A percentile compares a stretch with the other conserved stretches of the same genome.
Evolutionary conservation across 2,797 vertebrate genomes (phyloP).

Genomic region (Lutjanus argentimaculatus): DNA sequence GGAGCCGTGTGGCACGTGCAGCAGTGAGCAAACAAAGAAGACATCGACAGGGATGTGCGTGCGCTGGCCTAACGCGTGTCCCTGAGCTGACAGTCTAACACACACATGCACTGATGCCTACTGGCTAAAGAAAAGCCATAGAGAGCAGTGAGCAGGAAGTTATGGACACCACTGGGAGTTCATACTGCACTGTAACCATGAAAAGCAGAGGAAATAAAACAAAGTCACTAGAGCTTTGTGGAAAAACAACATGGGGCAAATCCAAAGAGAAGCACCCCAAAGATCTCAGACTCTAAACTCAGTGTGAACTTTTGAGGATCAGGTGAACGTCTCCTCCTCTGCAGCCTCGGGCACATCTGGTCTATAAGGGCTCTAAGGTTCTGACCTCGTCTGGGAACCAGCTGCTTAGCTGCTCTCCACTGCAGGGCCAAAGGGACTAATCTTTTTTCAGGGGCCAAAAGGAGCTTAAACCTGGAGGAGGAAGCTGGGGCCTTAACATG

Average conservation of each 20-base stretch:
- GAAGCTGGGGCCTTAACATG: conserved; percentile 74
- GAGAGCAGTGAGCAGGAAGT: conserved; percentile 17
- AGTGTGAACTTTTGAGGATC: conserved; percentile 68
- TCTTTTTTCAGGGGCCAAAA: conserved; percentile 77
- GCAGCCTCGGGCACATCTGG: conserved; percentile 73
- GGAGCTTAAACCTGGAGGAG: conserved; percentile 79
- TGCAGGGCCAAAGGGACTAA: conserved; percentile 72
- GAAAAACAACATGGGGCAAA: conserved; percentile 51
- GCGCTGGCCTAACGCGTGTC: conserved; percentile 34
- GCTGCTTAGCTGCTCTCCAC: conserved; percentile 67
- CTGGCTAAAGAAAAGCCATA: conserved; percentile 5
- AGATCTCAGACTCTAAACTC: conserved; percentile 56
- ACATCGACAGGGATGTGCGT: conserved; percentile 45
- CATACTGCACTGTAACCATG: conserved; percentile 2
- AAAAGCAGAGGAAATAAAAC: conserved; percentile 27
- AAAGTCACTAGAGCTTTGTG: conserved; percentile 45
- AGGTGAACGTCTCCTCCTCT: conserved; percentile 63
- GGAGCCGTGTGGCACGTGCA: conserved; percentile 64
- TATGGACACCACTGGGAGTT: conserved; percentile 20
- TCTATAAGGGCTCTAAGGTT: conserved; percentile 68
- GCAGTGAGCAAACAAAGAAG: conserved; percentile 56
- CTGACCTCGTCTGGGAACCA: conserved; percentile 74
- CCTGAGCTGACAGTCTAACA: conserved; percentile 33
- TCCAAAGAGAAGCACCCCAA: conserved; percentile 46
- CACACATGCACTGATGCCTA: not conserved